Percentiles rank a stretch among this genome's conserved stretches.
phyloP scores from a whole-genome alignment of 2,113 vertebrate species.

The Scalopus aquaticus region DNA sequence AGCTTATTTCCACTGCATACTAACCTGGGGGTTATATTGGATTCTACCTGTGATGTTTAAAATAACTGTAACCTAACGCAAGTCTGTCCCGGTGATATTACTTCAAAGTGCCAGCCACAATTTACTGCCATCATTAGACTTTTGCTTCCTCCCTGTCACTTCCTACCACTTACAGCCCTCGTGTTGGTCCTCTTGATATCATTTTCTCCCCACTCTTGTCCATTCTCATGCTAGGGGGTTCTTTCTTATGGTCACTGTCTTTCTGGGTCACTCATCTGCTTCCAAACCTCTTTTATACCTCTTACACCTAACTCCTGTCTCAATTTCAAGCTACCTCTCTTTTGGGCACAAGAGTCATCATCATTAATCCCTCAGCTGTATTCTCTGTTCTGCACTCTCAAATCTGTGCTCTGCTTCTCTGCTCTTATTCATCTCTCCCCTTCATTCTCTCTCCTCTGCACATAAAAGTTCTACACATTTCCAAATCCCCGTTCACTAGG shows the following conservation, averaged over 20 bases:
- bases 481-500: not conserved
- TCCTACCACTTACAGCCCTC: not conserved
- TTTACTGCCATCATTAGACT: not conserved
- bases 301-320: not conserved
- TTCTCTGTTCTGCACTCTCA: not conserved
- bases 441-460: not conserved
- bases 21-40: not conserved
- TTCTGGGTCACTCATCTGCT: not conserved
- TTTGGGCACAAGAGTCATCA: fast-evolving
- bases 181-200: not conserved
- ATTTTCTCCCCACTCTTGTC: not conserved
- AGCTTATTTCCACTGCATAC: not conserved
- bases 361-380: no score
- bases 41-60: not conserved
- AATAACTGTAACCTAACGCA: not conserved
- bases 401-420: not conserved
- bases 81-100: not conserved
- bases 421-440: not conserved
- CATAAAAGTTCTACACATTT: not conserved
- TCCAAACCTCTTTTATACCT: not conserved
- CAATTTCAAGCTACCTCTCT: not conserved
- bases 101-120: not conserved
- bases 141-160: not conserved
- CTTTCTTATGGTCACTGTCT: not conserved
- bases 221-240: not conserved